Evolutionary conservation across 2,888 invertebrate genomes (phyloP).

Genomic region (Sarcophaga rosellei): DNA sequence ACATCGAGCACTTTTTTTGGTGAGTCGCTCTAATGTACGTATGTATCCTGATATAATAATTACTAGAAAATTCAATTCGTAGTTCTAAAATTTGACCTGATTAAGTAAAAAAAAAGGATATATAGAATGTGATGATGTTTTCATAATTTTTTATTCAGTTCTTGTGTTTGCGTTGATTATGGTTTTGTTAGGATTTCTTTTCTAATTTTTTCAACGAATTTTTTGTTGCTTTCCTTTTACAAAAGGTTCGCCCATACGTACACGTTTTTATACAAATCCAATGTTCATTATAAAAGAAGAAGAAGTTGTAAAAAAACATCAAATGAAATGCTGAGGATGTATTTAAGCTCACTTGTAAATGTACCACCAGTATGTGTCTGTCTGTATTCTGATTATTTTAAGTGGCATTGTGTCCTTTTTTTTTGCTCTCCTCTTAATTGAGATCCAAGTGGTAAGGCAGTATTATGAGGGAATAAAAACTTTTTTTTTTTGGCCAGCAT

Average conservation of each 20-base stretch:
- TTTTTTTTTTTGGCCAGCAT: conserved; percentile 47
- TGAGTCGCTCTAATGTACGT: too few species aligned
- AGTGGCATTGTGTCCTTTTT: conserved; percentile 47
- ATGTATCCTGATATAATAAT: background rate
- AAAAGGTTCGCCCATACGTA: background rate
- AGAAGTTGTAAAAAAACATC: conserved; percentile 57
- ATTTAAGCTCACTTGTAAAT: conserved; percentile 67
- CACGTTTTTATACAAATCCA: conserved; percentile 8
- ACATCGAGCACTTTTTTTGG: too few species aligned
- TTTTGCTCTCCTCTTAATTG: background rate
- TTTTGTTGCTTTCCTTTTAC: conserved; percentile 21
- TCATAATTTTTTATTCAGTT: background rate
- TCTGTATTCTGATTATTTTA: conserved; percentile 43
- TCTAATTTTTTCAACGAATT: conserved; percentile 17
- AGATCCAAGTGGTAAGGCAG: background rate
- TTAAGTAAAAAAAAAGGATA: too few species aligned
- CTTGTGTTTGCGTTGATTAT: conserved; percentile 38
- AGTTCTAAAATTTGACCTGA: background rate
- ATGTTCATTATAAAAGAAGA: conserved; percentile 50
- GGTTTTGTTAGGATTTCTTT: conserved; percentile 42
- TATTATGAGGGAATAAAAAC: conserved; percentile 18
- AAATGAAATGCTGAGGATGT: conserved; percentile 41
- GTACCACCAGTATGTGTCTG: conserved; percentile 26
- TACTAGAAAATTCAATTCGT: background rate
- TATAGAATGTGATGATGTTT: background rate